These are phyloP conservation scores for Drosophila sp. DNA, from an alignment of 1,140 invertebrate species.

Conservation along the genomic window DNA sequence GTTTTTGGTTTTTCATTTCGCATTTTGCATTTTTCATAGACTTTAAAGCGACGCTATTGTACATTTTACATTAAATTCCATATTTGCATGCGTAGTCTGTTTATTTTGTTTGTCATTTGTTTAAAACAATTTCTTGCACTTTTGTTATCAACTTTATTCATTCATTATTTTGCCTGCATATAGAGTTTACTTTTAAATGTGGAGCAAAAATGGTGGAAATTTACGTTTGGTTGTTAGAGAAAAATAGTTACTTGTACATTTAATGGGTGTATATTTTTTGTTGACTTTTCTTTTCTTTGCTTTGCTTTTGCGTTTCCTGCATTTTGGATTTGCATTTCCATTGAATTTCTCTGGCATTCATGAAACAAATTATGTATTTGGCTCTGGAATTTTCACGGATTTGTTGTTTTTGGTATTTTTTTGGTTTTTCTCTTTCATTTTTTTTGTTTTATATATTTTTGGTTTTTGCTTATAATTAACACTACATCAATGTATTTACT, in stretches of 20 bases:
- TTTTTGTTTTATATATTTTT: constrained; percentile 28
- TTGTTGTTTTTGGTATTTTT: constrained; percentile 17
- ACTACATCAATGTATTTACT: constrained; percentile 82
- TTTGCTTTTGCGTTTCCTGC: constrained; percentile 36
- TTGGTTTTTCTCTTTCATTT: constrained; percentile 37
- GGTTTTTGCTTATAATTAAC: constrained; percentile 69
- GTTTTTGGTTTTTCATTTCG: constrained; percentile 61
- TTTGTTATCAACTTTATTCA: constrained; percentile 39
- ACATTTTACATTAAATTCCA: constrained; percentile 76
- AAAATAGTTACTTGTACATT: constrained; percentile 80
- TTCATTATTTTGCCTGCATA: constrained; percentile 53
- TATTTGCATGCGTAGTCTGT: constrained; percentile 76
- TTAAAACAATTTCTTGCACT: constrained; percentile 43
- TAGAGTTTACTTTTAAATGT: constrained; percentile 65
- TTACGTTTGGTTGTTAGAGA: constrained; percentile 69
- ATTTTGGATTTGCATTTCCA: constrained; percentile 42
- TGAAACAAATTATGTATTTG: constrained; percentile 69
- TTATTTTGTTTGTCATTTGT: constrained; percentile 14
- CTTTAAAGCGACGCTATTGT: constrained; percentile 77
- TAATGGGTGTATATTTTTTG: constrained; percentile 41
- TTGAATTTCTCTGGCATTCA: constrained; percentile 48
- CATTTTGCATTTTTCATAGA: constrained; percentile 67
- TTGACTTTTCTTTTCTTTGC: constrained; percentile 34
- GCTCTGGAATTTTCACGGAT: constrained; percentile 47
- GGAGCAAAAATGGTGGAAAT: constrained; percentile 77